Evolutionary conservation across 2,797 vertebrate species (phyloP).

Genomic region (Austrolebias charrua): DNA sequence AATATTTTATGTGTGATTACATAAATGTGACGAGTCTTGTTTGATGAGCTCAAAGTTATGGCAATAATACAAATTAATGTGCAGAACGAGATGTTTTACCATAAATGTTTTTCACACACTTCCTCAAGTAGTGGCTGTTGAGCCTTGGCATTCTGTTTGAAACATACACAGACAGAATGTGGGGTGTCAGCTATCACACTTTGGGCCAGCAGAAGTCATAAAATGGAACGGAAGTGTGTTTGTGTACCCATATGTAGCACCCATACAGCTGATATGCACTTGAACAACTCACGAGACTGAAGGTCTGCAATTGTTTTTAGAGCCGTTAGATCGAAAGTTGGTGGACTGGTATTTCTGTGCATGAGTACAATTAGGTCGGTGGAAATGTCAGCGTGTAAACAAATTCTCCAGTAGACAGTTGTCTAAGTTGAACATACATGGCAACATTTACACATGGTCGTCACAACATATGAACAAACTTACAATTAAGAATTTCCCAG

Average conservation of each 20-base stretch:
- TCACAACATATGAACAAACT: conserved; percentile 9
- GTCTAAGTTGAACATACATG: neutral
- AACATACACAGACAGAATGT: conserved; percentile 1
- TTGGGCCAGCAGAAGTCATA: neutral
- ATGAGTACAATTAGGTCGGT: neutral
- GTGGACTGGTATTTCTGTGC: neutral
- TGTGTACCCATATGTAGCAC: neutral
- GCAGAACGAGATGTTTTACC: neutral
- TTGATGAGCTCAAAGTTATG: neutral
- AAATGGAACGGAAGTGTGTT: neutral
- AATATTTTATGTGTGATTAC: neutral
- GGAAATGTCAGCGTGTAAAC: neutral
- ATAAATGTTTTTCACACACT: neutral
- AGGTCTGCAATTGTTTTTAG: too few species aligned
- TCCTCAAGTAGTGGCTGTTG: neutral
- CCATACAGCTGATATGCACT: neutral
- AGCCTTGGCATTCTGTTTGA: neutral
- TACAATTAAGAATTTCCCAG: neutral
- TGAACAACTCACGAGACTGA: too few species aligned
- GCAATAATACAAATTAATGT: neutral
- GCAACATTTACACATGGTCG: neutral
- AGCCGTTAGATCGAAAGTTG: neutral
- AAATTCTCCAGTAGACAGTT: neutral
- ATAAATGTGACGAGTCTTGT: neutral
- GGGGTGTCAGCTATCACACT: neutral